These are phyloP conservation scores for Hydrolagus colliei DNA, from an alignment of 2,797 vertebrate species.

Conservation along the genomic window DNA sequence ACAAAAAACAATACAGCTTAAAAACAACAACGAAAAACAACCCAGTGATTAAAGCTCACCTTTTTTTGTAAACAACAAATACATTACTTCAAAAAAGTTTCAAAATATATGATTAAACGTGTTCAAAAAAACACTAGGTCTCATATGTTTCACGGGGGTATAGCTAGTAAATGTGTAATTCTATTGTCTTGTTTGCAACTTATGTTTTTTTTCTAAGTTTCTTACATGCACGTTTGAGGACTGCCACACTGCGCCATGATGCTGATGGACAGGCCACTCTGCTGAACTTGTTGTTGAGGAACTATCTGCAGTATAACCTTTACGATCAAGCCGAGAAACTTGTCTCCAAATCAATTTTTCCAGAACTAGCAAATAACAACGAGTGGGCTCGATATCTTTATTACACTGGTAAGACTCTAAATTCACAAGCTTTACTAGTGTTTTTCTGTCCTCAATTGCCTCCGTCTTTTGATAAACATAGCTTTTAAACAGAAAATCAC, in stretches of 20 bases:
- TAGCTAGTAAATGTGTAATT: not conserved
- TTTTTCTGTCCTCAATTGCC: too few species aligned
- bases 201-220: constrained; percentile 57
- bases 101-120: too few species aligned
- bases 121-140: too few species aligned
- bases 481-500: too few species aligned
- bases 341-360: constrained; percentile 90
- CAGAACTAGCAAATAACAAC: constrained; percentile 92
- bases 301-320: constrained; percentile 90
- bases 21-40: too few species aligned
- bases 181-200: not conserved
- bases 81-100: too few species aligned
- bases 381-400: constrained; percentile 96
- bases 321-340: constrained; percentile 96
- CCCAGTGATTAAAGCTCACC: too few species aligned
- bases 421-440: not conserved
- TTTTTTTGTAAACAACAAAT: too few species aligned
- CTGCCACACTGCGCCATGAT: constrained; percentile 82
- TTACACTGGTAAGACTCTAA: constrained; percentile 70
- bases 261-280: constrained; percentile 87
- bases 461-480: too few species aligned
- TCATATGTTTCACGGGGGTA: too few species aligned
- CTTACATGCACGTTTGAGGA: constrained; percentile 83
- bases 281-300: constrained; percentile 87
- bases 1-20: too few species aligned